Evolutionary conservation across 2,113 vertebrate species (phyloP).

Genomic region (Archilochus colubris): DNA sequence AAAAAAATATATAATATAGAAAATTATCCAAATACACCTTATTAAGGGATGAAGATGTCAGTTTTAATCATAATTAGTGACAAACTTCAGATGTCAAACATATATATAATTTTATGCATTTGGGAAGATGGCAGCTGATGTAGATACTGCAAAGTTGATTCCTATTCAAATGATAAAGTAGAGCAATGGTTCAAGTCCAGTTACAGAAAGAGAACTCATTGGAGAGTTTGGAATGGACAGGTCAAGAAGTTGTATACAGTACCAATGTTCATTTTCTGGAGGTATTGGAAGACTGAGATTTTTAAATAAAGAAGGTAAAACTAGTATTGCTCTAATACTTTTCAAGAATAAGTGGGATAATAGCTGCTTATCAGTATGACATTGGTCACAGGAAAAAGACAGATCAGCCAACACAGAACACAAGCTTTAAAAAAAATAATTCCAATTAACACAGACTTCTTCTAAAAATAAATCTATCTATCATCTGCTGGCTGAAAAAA

Average conservation of each 20-base stretch:
- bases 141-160: neutral
- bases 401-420: neutral
- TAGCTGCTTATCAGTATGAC: neutral
- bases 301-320: neutral
- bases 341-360: neutral
- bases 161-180: neutral
- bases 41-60: neutral
- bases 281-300: neutral
- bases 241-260: neutral
- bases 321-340: neutral
- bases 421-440: neutral
- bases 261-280: neutral
- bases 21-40: neutral
- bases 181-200: neutral
- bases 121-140: neutral
- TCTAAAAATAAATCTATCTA: neutral
- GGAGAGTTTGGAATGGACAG: neutral
- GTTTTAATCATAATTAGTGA: neutral
- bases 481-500: neutral
- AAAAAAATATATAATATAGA: neutral
- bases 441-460: neutral
- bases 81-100: neutral
- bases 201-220: neutral
- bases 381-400: neutral
- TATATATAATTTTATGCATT: neutral